A percentile compares a stretch with the other conserved stretches of the same genome.
Evolutionary conservation across 2,888 invertebrate species (phyloP).

Genomic region (Alitta virens): DNA sequence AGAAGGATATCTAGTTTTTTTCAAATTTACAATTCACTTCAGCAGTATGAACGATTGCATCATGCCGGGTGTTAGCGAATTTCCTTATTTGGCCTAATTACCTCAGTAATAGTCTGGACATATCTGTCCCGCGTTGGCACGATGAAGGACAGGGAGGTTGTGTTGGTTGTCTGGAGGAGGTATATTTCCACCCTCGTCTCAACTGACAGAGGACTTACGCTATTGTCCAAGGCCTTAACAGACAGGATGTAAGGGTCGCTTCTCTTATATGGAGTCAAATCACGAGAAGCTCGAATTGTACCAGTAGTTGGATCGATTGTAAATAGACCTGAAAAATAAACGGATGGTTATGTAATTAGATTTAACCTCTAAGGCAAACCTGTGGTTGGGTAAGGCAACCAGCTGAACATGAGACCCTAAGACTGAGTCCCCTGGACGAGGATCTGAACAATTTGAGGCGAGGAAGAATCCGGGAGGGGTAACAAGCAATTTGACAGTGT

Average conservation of each 20-base stretch:
- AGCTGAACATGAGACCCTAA: too few species aligned
- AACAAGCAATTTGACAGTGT: too few species aligned
- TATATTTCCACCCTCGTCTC: not conserved
- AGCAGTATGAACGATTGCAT: too few species aligned
- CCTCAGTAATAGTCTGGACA: slow-evolving; percentile 4
- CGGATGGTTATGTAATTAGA: not conserved
- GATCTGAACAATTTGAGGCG: too few species aligned
- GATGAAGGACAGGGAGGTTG: slow-evolving; percentile 1
- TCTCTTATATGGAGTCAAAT: not conserved
- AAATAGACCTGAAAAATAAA: not conserved
- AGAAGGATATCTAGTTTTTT: too few species aligned
- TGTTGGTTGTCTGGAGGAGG: not conserved
- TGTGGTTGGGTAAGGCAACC: too few species aligned
- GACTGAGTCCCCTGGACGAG: too few species aligned
- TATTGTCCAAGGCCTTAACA: slow-evolving; percentile 1
- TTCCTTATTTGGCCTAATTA: too few species aligned
- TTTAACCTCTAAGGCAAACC: not conserved
- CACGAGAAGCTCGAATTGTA: not conserved
- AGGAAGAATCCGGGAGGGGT: too few species aligned
- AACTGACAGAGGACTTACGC: not conserved
- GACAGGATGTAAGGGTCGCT: not conserved
- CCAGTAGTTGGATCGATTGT: slow-evolving; percentile 4
- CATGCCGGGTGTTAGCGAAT: too few species aligned
- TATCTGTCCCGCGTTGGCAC: not conserved
- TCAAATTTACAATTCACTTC: too few species aligned